These are phyloP conservation scores for Sciurus vulgaris DNA, from an alignment of 2,797 vertebrate species.

Conservation along the genomic window DNA sequence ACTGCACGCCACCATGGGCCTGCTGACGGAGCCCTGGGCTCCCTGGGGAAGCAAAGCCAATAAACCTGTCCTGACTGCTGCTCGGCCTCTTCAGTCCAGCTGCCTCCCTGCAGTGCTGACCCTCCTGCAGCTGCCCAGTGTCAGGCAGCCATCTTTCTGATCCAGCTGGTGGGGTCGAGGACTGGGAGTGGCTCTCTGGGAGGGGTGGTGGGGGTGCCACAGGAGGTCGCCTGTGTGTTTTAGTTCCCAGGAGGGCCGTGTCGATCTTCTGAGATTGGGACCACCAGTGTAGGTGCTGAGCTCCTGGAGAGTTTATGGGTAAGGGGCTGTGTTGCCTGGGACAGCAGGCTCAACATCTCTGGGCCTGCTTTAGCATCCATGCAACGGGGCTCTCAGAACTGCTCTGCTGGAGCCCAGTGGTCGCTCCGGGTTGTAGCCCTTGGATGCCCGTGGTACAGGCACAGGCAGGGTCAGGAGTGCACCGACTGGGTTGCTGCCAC, in stretches of 20 bases:
- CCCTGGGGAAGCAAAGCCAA: slow-evolving; percentile 24
- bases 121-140: neutral
- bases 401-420: rapidly evolving
- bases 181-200: neutral
- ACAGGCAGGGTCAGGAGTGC: rapidly evolving
- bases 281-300: too few species aligned
- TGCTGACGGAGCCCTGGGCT: slow-evolving; percentile 73
- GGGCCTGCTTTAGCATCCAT: neutral
- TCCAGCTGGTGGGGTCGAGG: neutral
- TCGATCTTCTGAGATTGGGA: rapidly evolving
- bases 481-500: neutral
- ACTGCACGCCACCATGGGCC: slow-evolving; percentile 60
- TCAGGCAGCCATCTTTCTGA: neutral
- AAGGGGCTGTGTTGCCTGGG: neutral
- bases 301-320: rapidly evolving
- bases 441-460: rapidly evolving
- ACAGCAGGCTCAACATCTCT: neutral
- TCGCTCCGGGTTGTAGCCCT: rapidly evolving
- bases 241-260: neutral
- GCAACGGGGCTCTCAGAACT: rapidly evolving
- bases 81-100: neutral
- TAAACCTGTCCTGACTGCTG: slow-evolving; percentile 61
- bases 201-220: too few species aligned
- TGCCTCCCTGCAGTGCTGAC: neutral
- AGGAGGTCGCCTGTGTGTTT: rapidly evolving